Evolutionary conservation across 2,888 invertebrate genomes (phyloP).

Genomic region (Ornithoptera alexandrae): DNA sequence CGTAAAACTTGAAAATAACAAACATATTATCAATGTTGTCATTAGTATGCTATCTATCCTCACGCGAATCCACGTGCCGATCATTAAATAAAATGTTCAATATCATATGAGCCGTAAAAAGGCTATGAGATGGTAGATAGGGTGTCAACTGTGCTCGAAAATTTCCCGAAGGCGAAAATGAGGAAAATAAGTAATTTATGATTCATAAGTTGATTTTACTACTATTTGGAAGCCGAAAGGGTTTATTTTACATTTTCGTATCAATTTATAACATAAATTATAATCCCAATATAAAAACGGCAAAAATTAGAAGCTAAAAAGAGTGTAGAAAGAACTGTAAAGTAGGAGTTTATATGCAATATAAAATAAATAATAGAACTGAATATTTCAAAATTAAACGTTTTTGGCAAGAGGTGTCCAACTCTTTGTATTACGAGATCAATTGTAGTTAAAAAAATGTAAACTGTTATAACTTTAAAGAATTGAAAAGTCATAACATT

Average conservation of each 20-base stretch:
- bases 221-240: conserved; percentile 20
- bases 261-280: no score
- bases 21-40: conserved; percentile 42
- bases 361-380: background rate
- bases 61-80: conserved; percentile 47
- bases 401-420: background rate
- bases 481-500: background rate
- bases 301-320: no score
- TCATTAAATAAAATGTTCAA: conserved; percentile 59
- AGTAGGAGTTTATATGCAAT: no score
- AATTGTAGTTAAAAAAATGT: background rate
- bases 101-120: conserved; percentile 52
- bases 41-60: conserved; percentile 43
- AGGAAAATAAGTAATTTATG: conserved; percentile 51
- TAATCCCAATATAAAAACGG: no score
- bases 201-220: conserved; percentile 52
- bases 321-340: no score
- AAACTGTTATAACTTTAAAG: background rate
- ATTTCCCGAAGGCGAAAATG: conserved; percentile 50
- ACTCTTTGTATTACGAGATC: background rate
- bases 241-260: no score
- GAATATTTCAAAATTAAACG: background rate
- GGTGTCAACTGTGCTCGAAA: conserved; percentile 61
- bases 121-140: conserved; percentile 58
- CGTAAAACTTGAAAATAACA: conserved; percentile 31